Evolutionary conservation across 2,113 vertebrate genomes (phyloP).

Genomic region (Empidonax traillii): DNA sequence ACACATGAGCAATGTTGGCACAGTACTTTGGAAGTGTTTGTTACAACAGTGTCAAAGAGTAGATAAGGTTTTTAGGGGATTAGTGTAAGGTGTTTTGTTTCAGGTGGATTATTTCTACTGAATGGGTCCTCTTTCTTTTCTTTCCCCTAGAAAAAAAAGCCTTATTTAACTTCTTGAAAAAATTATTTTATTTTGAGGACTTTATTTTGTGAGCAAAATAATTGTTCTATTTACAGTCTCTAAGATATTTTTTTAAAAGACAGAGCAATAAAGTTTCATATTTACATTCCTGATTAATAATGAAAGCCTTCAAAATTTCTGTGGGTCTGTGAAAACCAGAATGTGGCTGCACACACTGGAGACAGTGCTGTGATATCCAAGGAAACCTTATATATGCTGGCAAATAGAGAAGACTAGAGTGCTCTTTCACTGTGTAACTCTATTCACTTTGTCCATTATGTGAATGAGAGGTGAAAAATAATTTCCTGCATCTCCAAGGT

Average conservation of each 20-base stretch:
- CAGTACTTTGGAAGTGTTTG: constrained; percentile 62
- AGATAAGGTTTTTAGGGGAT: constrained; percentile 60
- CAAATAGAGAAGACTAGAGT: background rate
- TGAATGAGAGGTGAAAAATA: constrained; percentile 45
- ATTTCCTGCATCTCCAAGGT: constrained; percentile 8
- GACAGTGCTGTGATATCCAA: background rate
- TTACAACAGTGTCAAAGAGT: constrained; percentile 70
- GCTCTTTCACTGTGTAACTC: background rate
- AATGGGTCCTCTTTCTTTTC: constrained; percentile 16
- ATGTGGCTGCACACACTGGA: background rate
- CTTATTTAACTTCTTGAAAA: background rate
- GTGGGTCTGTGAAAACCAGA: background rate
- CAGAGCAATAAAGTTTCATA: background rate
- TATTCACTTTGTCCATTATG: background rate
- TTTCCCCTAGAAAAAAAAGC: background rate
- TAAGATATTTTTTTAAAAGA: background rate
- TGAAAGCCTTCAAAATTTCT: background rate
- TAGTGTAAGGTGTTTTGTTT: constrained; percentile 49
- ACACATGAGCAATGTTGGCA: constrained; percentile 57
- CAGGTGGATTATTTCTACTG: constrained; percentile 49
- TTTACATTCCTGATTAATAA: background rate
- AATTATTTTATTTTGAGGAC: background rate
- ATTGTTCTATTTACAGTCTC: background rate
- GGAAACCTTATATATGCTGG: background rate
- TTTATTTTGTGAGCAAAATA: background rate